Percentiles rank a stretch among this genome's conserved stretches.
phyloP scores from a whole-genome alignment of 2,888 invertebrate species.

The Lepidocyrtoides sp. region DNA sequence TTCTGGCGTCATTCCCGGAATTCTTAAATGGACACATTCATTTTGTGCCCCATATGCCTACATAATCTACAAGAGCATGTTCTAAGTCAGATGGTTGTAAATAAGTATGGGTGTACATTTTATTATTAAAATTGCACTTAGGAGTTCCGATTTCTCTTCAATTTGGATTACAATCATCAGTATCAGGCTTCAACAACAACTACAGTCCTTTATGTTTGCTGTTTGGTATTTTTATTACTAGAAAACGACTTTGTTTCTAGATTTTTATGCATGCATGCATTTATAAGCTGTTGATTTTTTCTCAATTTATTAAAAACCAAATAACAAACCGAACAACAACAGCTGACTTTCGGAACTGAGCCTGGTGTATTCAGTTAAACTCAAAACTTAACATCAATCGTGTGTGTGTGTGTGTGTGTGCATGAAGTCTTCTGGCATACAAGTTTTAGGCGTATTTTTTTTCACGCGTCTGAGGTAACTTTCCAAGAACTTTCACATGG shows the following conservation, averaged over 20 bases:
- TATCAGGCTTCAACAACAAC: too few species aligned
- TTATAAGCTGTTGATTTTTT: too few species aligned
- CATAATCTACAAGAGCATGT: neutral
- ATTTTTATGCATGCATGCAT: too few species aligned
- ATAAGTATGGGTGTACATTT: too few species aligned
- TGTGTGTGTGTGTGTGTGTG: neutral
- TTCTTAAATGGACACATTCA: conserved; percentile 34
- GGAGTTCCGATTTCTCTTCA: too few species aligned
- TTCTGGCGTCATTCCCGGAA: conserved; percentile 70
- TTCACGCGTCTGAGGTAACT: conserved; percentile 63
- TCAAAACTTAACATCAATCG: neutral
- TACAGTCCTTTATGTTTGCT: too few species aligned
- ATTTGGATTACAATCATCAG: too few species aligned
- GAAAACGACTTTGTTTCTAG: too few species aligned
- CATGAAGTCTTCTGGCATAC: conserved; percentile 1
- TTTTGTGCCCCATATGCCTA: neutral
- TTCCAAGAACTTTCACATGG: conserved; percentile 65
- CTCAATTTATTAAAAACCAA: neutral
- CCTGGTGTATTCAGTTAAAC: neutral
- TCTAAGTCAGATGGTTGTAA: too few species aligned
- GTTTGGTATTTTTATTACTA: too few species aligned
- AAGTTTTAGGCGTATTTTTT: conserved; percentile 36
- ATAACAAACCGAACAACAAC: neutral
- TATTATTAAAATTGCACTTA: neutral
- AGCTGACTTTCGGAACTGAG: conserved; percentile 63